These are phyloP conservation scores for Drosophila suzukii DNA, from an alignment of 1,140 invertebrate genomes.

Conservation along the genomic window DNA sequence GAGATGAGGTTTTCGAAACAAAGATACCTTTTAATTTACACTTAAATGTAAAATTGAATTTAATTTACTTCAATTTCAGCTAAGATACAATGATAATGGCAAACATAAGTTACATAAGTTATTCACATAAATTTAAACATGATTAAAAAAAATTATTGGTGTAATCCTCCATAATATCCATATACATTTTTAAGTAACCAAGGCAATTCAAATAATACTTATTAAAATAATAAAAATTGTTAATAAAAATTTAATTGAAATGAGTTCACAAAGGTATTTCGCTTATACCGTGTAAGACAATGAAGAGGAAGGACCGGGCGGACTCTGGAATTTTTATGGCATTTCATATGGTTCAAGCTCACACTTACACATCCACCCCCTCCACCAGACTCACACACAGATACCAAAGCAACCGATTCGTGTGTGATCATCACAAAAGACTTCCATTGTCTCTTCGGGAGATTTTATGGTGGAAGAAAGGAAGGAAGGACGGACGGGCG, in stretches of 20 bases:
- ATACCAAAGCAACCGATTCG: not conserved
- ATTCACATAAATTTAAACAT: too few species aligned
- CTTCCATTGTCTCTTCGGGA: slow-evolving; percentile 53
- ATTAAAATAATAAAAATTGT: too few species aligned
- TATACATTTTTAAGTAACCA: too few species aligned
- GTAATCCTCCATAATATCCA: too few species aligned
- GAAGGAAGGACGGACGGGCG: not conserved
- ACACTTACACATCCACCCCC: slow-evolving; percentile 52
- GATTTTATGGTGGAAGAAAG: slow-evolving; percentile 10
- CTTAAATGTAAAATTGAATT: not conserved
- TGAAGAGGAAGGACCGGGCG: slow-evolving; percentile 3
- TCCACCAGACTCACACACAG: slow-evolving; percentile 12
- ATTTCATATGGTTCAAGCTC: slow-evolving; percentile 64
- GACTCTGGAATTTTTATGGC: slow-evolving; percentile 72
- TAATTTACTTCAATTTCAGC: too few species aligned
- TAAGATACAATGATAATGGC: too few species aligned
- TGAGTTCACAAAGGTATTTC: not conserved
- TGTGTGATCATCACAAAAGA: slow-evolving; percentile 51
- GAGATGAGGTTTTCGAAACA: not conserved
- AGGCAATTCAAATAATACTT: too few species aligned
- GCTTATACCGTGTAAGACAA: not conserved
- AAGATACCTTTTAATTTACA: slow-evolving; percentile 4
- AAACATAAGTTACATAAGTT: too few species aligned
- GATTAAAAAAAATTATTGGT: too few species aligned
- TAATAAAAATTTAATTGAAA: not conserved